These are phyloP conservation scores for Molossus molossus DNA, from an alignment of 2,797 vertebrate genomes.

Conservation along the genomic window DNA sequence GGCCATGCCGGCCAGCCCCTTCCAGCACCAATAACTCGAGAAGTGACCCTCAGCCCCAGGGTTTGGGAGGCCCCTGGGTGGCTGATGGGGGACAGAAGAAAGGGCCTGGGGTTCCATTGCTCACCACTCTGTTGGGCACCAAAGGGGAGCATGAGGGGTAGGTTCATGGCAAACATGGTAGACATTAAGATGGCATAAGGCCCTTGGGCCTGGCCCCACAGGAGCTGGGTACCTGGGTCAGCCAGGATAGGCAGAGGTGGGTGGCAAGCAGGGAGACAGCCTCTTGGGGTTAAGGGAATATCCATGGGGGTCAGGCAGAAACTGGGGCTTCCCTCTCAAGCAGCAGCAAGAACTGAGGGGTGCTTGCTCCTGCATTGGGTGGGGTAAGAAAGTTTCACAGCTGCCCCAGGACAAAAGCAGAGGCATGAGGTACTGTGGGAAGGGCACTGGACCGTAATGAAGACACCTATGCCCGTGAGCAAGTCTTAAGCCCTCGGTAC, in stretches of 20 bases:
- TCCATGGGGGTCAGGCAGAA: background rate
- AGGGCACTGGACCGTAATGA: background rate
- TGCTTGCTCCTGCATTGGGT: background rate
- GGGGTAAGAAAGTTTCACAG: background rate
- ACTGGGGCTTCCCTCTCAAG: background rate
- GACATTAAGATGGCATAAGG: background rate
- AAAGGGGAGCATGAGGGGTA: background rate
- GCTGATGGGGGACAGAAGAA: background rate
- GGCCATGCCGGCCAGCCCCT: conserved; percentile 86
- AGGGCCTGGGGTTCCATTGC: background rate
- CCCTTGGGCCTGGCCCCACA: background rate
- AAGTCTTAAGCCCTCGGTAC: background rate
- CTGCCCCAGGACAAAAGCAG: background rate
- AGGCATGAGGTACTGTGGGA: background rate
- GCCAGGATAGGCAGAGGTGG: background rate
- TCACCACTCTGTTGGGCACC: background rate
- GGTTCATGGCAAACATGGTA: background rate
- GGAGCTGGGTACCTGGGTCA: conserved; percentile 5
- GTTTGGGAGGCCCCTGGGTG: conserved; percentile 79
- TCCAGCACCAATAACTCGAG: conserved; percentile 76
- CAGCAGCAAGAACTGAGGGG: background rate
- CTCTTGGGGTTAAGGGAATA: background rate
- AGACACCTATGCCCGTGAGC: background rate
- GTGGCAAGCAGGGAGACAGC: background rate
- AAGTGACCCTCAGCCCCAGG: conserved; percentile 70